Evolutionary conservation across 2,888 invertebrate genomes (phyloP).

Genomic region (Agonopterix alstromeriana): DNA sequence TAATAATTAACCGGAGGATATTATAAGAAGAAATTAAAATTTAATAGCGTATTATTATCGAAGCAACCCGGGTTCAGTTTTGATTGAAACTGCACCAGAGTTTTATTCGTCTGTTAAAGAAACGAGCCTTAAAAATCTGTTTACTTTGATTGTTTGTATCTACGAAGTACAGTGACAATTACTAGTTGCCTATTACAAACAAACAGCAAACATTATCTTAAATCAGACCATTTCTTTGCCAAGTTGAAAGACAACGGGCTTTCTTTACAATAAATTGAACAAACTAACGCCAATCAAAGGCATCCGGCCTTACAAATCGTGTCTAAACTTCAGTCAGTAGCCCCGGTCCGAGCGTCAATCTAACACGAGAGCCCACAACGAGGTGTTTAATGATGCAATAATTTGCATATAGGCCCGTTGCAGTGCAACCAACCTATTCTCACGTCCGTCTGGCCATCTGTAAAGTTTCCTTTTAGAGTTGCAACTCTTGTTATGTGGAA

Average conservation of each 20-base stretch:
- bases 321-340: slow-evolving; percentile 28
- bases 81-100: too few species aligned
- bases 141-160: too few species aligned
- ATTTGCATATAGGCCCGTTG: slow-evolving; percentile 68
- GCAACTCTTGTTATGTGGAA: slow-evolving; percentile 47
- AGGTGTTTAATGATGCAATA: slow-evolving; percentile 74
- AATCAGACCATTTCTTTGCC: slow-evolving; percentile 2
- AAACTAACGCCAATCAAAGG: slow-evolving; percentile 62
- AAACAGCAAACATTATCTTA: slow-evolving; percentile 1
- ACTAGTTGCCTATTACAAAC: neutral
- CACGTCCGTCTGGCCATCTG: slow-evolving; percentile 50
- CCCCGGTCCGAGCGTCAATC: slow-evolving; percentile 48
- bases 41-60: too few species aligned
- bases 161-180: neutral
- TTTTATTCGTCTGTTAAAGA: too few species aligned
- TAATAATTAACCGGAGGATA: too few species aligned
- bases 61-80: too few species aligned
- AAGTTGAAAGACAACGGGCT: slow-evolving; percentile 6
- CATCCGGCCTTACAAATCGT: slow-evolving; percentile 56
- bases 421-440: slow-evolving; percentile 55
- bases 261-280: slow-evolving; percentile 43
- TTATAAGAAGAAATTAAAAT: too few species aligned
- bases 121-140: too few species aligned
- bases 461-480: slow-evolving; percentile 50
- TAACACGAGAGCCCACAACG: slow-evolving; percentile 54